A percentile compares a stretch with the other conserved stretches of the same genome.
phyloP scores from a whole-genome alignment of 2,113 vertebrate genomes.

The Anoplopoma fimbria region DNA sequence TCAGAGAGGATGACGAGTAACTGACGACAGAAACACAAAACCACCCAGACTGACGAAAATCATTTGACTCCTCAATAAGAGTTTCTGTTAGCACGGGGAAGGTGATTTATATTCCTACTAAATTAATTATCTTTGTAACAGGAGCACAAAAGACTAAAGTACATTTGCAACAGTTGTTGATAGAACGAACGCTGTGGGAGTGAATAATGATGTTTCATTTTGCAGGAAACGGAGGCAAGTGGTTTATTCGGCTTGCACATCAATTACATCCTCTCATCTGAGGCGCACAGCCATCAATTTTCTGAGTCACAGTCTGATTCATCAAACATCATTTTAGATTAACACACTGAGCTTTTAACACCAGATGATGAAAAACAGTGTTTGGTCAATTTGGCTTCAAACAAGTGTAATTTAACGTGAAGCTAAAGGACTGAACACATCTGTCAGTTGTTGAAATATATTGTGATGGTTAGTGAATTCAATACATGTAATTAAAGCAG shows the following conservation, averaged over 20 bases:
- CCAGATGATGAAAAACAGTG: too few species aligned
- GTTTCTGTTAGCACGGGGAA: neutral
- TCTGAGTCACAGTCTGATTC: conserved; percentile 14
- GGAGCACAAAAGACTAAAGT: neutral
- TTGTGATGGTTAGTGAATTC: too few species aligned
- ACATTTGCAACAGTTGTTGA: neutral
- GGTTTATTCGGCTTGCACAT: neutral
- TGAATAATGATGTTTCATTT: conserved; percentile 11
- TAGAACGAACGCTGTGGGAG: neutral
- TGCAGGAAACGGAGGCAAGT: neutral
- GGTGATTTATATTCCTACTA: neutral
- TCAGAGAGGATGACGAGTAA: neutral
- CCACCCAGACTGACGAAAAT: too few species aligned
- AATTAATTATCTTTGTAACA: neutral
- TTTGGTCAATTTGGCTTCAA: neutral
- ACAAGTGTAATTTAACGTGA: neutral
- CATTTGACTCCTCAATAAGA: neutral
- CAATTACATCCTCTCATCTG: neutral
- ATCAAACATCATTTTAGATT: too few species aligned
- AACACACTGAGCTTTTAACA: too few species aligned
- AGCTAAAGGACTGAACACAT: neutral
- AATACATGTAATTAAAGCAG: too few species aligned
- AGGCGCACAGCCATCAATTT: neutral
- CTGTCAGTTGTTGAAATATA: too few species aligned
- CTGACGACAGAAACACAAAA: too few species aligned